Evolutionary conservation across 2,113 vertebrate genomes (phyloP), one percentile per base, ranked within the genome.

Genomic region (Cromileptes altivelis): DNA sequence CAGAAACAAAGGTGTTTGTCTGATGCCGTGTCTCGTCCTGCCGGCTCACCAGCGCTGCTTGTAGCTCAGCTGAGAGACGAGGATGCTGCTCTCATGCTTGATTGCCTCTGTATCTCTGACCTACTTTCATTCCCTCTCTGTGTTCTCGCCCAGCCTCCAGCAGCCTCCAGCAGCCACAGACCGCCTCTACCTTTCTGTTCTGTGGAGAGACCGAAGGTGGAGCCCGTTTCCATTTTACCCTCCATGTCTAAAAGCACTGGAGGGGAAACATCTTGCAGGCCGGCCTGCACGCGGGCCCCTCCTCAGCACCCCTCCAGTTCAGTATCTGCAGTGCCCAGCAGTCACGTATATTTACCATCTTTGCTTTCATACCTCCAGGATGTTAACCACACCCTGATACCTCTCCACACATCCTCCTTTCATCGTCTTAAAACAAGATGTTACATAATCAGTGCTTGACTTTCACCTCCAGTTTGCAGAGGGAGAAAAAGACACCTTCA

Each of bases 61-160:
- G 53, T 6, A 55, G 75, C 69, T 84, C 80, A 76, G 88, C 90
- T 83, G 65, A 77, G 82, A 85, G 82, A 82, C 65, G 60, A 81
- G 78, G 92, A 94, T 91, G 93, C 92, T 91, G 85, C 84, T 78
- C 89, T 93, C 90, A 94, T 82, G 94, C 89, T 88, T 70, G 88
- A 67, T 69, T 92, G 92, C 87, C 68, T 81, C 88, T 90, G 86
- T 61, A 85, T 90, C 89, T 87, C 88, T 95, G 94, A 94, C 94
- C 95, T 94, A 95, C 91, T 95, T 95, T 92, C 86, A 12, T 70
- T 88, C 49, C 14, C 79, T 64, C 79, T 17, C 63, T 74, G 80
- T 80, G 63, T 63, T 64, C 57, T 68, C 53, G 67, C 56, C 70
- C 80, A 23, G 57, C 70, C 55, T 87, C 78, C 21, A 4, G 70